These are phyloP conservation scores for Furnarius figulus DNA, from an alignment of 2,113 vertebrate genomes.

Conservation along the genomic window DNA sequence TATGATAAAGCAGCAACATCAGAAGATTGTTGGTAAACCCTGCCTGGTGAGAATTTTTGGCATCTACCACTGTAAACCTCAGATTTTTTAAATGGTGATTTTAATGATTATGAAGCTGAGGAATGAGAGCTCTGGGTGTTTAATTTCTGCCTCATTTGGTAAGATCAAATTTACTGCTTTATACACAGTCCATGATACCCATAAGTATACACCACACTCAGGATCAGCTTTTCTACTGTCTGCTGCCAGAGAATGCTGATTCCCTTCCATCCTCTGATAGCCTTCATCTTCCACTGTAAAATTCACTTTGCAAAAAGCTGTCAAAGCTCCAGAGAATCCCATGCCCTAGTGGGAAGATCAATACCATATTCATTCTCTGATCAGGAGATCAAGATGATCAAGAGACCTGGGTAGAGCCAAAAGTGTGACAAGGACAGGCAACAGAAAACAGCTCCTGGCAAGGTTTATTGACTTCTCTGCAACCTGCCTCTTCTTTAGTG, in stretches of 20 bases:
- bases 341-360: neutral
- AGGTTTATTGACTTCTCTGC: neutral
- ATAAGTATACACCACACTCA: neutral
- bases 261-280: neutral
- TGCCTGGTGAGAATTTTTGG: neutral
- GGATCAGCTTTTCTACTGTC: neutral
- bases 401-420: neutral
- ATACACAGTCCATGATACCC: neutral
- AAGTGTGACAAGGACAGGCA: neutral
- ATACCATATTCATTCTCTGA: neutral
- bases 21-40: neutral
- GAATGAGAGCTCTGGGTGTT: accelerated
- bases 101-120: neutral
- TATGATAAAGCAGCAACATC: neutral
- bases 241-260: neutral
- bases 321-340: neutral
- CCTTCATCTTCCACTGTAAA: neutral
- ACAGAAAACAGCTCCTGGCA: neutral
- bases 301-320: neutral
- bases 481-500: neutral
- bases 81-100: neutral
- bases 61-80: neutral
- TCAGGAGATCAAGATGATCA: too few relatives aligned
- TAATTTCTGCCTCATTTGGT: neutral
- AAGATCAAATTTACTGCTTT: neutral